Evolutionary conservation across 2,888 invertebrate species (phyloP).

Genomic region (Dendrolimus pini): DNA sequence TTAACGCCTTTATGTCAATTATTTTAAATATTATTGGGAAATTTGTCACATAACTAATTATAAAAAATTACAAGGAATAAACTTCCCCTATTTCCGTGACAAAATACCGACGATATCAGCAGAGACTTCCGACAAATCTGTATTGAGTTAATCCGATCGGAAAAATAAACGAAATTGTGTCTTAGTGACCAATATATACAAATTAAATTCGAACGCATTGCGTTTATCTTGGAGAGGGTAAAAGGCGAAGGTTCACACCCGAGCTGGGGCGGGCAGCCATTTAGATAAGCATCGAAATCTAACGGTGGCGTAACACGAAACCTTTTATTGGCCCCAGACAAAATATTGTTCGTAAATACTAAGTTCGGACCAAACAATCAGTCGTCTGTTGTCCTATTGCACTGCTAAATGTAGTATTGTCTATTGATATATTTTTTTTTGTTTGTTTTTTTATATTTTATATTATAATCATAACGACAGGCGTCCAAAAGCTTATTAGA

Average conservation of each 20-base stretch:
- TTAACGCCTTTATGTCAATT: not conserved
- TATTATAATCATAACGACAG: too few relatives aligned
- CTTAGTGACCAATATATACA: not conserved
- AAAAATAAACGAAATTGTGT: slow-evolving; percentile 2
- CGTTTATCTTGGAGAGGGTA: slow-evolving; percentile 35
- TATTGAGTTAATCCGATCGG: not conserved
- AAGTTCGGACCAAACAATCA: slow-evolving; percentile 1
- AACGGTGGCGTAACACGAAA: slow-evolving; percentile 61
- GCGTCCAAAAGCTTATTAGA: too few relatives aligned
- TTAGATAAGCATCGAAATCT: slow-evolving; percentile 65
- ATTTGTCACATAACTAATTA: not conserved
- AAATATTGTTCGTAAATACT: slow-evolving; percentile 35
- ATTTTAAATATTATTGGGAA: not conserved
- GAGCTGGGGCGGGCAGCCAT: slow-evolving; percentile 41
- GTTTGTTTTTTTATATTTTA: too few relatives aligned
- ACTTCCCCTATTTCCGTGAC: slow-evolving; percentile 24
- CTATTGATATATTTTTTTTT: too few relatives aligned
- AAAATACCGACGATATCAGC: slow-evolving; percentile 14
- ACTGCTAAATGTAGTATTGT: too few relatives aligned
- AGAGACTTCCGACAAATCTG: slow-evolving; percentile 7
- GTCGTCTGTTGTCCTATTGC: too few relatives aligned
- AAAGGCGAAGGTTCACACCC: slow-evolving; percentile 60
- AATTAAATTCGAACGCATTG: not conserved
- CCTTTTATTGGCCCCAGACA: slow-evolving; percentile 45
- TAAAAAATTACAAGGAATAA: not conserved